phyloP scores from a whole-genome alignment of 1,140 invertebrate species.

The Drosophila triauraria region DNA sequence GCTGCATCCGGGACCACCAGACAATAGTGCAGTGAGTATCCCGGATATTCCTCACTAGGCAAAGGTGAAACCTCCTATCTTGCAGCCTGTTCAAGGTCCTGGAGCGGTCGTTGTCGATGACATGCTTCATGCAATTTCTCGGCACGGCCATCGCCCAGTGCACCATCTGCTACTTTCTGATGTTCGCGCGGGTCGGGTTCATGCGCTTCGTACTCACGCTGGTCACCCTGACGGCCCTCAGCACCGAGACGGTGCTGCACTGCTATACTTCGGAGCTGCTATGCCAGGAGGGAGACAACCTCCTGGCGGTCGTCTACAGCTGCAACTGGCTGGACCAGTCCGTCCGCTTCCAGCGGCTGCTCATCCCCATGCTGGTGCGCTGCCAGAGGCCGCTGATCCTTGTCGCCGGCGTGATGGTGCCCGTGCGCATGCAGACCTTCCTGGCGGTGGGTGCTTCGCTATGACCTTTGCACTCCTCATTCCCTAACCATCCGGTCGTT shows the following conservation, averaged over 20 bases:
- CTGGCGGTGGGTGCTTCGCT: slow-evolving; percentile 32
- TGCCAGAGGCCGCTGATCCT: slow-evolving; percentile 49
- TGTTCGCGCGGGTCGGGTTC: slow-evolving; percentile 31
- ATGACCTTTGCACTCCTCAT: neutral
- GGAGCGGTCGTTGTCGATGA: slow-evolving; percentile 39
- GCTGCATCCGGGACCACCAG: slow-evolving; percentile 65
- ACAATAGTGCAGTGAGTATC: slow-evolving; percentile 45
- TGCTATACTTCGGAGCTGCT: slow-evolving; percentile 69
- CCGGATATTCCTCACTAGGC: too few species aligned
- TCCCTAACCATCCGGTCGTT: neutral
- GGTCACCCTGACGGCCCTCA: slow-evolving; percentile 33
- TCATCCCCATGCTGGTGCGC: slow-evolving; percentile 55
- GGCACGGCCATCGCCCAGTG: slow-evolving; percentile 57
- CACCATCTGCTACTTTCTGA: slow-evolving; percentile 43
- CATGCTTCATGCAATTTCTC: slow-evolving; percentile 63
- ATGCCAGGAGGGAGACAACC: slow-evolving; percentile 31
- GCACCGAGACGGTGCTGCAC: slow-evolving; percentile 56
- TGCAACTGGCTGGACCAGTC: slow-evolving; percentile 70
- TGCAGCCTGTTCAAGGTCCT: slow-evolving; percentile 37
- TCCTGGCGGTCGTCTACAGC: slow-evolving; percentile 51
- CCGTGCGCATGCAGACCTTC: slow-evolving; percentile 57
- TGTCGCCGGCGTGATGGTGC: slow-evolving; percentile 45
- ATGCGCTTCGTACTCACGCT: slow-evolving; percentile 28
- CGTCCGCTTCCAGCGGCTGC: slow-evolving; percentile 40
- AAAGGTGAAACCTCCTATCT: neutral